Conservation (phyloP, 2,797 vertebrate genomes). For the Eulemur coronatus region DNA sequence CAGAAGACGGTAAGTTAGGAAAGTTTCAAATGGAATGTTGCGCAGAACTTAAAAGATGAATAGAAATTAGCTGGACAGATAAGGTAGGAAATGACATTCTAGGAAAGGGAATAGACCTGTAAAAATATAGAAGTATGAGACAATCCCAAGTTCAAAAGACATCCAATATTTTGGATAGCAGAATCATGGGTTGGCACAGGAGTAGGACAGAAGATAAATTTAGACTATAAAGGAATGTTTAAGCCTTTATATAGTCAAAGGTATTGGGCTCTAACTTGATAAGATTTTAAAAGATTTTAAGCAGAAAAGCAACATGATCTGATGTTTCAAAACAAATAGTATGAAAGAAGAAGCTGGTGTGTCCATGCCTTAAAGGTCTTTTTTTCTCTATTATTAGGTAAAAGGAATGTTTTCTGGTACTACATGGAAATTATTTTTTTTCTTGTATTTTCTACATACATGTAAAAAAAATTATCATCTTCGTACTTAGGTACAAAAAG, state of each 20-base stretch:
- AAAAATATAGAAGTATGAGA: background rate
- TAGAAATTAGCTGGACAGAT: background rate
- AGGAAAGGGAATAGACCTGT: background rate
- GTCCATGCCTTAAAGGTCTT: background rate
- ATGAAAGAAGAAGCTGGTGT: background rate
- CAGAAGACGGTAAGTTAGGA: background rate
- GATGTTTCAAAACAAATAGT: background rate
- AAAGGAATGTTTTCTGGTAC: background rate
- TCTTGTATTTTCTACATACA: background rate
- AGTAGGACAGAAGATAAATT: background rate
- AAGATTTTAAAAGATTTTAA: background rate
- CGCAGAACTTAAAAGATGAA: background rate
- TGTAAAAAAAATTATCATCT: background rate
- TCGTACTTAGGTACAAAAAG: background rate
- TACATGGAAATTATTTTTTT: background rate
- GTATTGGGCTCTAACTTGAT: background rate
- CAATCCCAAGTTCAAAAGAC: background rate
- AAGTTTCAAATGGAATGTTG: background rate
- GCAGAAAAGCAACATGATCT: background rate
- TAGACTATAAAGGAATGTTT: background rate
- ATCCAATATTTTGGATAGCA: background rate
- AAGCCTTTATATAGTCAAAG: background rate
- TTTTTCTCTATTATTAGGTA: background rate
- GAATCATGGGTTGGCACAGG: background rate
- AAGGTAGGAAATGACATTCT: background rate